phyloP scores from a whole-genome alignment of 1,140 invertebrate species.

The Musca domestica region DNA sequence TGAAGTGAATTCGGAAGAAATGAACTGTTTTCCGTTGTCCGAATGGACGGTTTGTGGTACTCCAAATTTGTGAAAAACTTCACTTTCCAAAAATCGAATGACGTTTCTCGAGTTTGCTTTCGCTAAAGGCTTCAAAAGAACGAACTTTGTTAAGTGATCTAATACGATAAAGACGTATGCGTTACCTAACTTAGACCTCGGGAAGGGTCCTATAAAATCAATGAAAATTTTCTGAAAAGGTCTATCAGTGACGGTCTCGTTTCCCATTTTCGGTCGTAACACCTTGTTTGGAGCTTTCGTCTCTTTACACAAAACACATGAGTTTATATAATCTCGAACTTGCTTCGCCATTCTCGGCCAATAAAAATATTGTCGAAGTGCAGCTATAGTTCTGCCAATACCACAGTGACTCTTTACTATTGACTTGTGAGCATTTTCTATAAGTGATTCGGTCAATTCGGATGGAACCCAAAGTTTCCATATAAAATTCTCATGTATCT shows the following conservation, averaged over 20 bases:
- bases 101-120: not conserved
- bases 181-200: not conserved
- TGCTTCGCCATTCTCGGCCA: too few relatives aligned
- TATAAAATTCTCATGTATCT: not conserved
- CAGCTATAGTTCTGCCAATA: not conserved
- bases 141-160: too few relatives aligned
- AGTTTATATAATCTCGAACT: too few relatives aligned
- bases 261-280: constrained; percentile 9
- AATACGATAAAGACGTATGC: not conserved
- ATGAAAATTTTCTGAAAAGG: constrained; percentile 29
- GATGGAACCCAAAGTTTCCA: too few relatives aligned
- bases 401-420: not conserved
- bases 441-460: not conserved
- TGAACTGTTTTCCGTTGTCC: not conserved
- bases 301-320: not conserved
- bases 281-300: not conserved
- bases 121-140: not conserved
- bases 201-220: constrained; percentile 9
- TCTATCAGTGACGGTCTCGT: not conserved
- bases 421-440: too few relatives aligned
- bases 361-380: too few relatives aligned
- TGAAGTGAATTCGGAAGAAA: constrained; percentile 11
- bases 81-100: constrained; percentile 15
- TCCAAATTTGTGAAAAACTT: too few relatives aligned
- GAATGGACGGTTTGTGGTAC: not conserved